phyloP scores from a whole-genome alignment of 2,888 invertebrate genomes.

The Trichopria drosophilae region DNA sequence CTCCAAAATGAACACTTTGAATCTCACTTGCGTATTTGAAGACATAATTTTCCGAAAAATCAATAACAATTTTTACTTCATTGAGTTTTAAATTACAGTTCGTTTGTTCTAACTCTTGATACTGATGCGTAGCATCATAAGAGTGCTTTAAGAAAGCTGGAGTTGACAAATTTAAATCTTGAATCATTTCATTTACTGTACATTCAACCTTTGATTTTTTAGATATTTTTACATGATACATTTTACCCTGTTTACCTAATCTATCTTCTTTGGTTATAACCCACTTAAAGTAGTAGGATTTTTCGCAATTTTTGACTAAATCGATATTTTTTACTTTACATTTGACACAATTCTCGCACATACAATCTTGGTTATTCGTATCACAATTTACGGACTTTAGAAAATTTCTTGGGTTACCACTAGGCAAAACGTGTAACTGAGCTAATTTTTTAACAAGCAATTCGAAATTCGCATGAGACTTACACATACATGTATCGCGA shows the following conservation, averaged over 20 bases:
- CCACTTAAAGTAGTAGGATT: too few relatives aligned
- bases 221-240: slow-evolving; percentile 18
- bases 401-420: not conserved
- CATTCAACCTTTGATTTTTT: slow-evolving; percentile 7
- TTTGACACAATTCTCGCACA: too few relatives aligned
- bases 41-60: slow-evolving; percentile 3
- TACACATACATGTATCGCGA: slow-evolving; percentile 28
- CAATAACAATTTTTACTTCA: slow-evolving; percentile 4
- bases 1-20: slow-evolving; percentile 5
- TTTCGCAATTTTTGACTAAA: not conserved
- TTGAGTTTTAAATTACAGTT: not conserved
- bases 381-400: not conserved
- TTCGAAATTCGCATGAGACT: slow-evolving; percentile 24
- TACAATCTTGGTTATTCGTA: too few relatives aligned
- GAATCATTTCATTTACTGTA: not conserved
- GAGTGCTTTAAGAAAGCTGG: slow-evolving; percentile 3
- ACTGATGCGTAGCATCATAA: slow-evolving; percentile 2
- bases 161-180: not conserved
- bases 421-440: not conserved
- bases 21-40: slow-evolving; percentile 3
- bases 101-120: not conserved
- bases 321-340: not conserved
- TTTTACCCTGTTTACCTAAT: slow-evolving; percentile 15
- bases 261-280: slow-evolving; percentile 1
- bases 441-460: slow-evolving; percentile 13